Percentiles rank a stretch among this genome's conserved stretches.
Conservation (phyloP, 2,113 vertebrate species). For the Odontophorus gujanensis region DNA sequence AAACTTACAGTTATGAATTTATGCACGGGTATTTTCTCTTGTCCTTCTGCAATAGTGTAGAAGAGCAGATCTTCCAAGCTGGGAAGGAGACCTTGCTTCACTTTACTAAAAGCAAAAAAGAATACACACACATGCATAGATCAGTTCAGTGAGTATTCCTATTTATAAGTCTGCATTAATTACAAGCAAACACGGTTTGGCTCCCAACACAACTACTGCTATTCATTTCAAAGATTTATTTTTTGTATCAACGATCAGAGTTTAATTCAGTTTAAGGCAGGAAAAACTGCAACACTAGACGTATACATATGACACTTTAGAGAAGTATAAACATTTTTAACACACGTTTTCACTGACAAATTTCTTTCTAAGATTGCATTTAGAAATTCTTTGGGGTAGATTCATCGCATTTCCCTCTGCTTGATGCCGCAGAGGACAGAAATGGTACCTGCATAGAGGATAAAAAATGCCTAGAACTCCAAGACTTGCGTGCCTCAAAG, state of each 20-base stretch:
- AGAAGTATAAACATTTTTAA: neutral
- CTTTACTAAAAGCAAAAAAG: constrained; percentile 82
- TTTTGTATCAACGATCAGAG: neutral
- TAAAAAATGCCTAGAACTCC: neutral
- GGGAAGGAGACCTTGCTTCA: constrained; percentile 93
- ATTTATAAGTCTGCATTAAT: neutral
- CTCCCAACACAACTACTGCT: neutral
- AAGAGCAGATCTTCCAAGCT: constrained; percentile 98
- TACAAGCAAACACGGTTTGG: neutral
- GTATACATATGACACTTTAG: neutral
- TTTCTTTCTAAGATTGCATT: neutral
- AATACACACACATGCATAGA: neutral
- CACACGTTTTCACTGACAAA: neutral
- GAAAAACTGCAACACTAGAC: neutral
- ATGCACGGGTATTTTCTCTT: constrained; percentile 97
- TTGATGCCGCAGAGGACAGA: neutral
- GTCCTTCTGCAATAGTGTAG: constrained; percentile 98
- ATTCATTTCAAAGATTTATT: neutral
- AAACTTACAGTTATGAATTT: constrained; percentile 96
- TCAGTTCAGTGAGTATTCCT: neutral
- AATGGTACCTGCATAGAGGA: neutral
- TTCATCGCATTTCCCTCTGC: neutral
- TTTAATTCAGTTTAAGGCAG: neutral
- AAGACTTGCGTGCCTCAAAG: neutral
- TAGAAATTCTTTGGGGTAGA: neutral